Evolutionary conservation across 2,888 invertebrate species (phyloP).

Genomic region (Drosophila siamana): DNA sequence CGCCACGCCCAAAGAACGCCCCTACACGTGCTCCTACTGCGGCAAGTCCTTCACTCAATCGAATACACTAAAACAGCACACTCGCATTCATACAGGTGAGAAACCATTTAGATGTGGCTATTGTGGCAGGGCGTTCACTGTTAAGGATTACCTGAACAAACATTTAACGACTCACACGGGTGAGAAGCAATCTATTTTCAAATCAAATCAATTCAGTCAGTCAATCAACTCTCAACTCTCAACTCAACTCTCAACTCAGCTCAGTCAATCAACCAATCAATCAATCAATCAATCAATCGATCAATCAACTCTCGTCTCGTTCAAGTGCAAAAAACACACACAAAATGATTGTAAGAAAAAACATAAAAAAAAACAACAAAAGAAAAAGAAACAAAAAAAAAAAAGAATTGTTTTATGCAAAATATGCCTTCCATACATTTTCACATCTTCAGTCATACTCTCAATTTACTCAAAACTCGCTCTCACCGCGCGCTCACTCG

Average conservation of each 20-base stretch:
- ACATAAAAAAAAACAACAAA: conserved; percentile 42
- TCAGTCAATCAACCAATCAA: conserved; percentile 57
- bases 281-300: conserved; percentile 59
- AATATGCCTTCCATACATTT: conserved; percentile 69
- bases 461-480: conserved; percentile 49
- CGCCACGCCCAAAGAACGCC: conserved; percentile 85
- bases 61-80: conserved; percentile 85
- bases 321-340: conserved; percentile 53
- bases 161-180: conserved; percentile 86
- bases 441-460: conserved; percentile 66
- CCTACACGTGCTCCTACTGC: conserved; percentile 85
- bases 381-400: conserved; percentile 17
- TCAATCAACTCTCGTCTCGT: conserved; percentile 53
- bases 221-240: conserved; percentile 63
- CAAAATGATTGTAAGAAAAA: conserved; percentile 36
- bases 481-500: conserved; percentile 52
- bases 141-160: conserved; percentile 86
- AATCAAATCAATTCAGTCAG: conserved; percentile 80
- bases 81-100: conserved; percentile 85
- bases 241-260: conserved; percentile 66
- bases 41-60: conserved; percentile 85
- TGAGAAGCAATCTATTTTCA: conserved; percentile 84
- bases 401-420: conserved; percentile 53
- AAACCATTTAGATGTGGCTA: conserved; percentile 85
- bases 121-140: conserved; percentile 85